Conservation (phyloP, 2,797 vertebrate genomes). For the Ctenosaura bakeri region DNA sequence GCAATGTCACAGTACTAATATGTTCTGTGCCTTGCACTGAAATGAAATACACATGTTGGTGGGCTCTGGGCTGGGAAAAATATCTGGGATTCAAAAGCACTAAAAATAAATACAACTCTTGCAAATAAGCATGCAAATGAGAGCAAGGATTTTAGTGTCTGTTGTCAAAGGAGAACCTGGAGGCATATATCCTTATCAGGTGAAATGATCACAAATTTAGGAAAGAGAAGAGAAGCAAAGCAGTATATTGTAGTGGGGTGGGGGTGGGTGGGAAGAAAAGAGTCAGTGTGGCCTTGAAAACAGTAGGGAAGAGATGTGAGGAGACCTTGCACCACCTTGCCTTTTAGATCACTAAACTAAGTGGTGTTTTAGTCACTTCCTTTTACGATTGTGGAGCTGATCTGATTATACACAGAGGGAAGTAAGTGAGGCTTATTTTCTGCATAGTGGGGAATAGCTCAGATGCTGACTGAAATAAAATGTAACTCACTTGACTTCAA, state of each 20-base stretch:
- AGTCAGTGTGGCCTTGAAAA: slow-evolving; percentile 16
- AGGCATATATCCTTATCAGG: background rate
- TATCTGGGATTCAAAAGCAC: background rate
- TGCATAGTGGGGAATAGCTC: background rate
- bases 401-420: slow-evolving; percentile 30
- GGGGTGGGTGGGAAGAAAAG: background rate
- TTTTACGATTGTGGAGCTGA: background rate
- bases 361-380: slow-evolving; percentile 11
- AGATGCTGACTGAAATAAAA: background rate
- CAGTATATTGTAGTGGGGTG: background rate
- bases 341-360: background rate
- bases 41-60: slow-evolving; percentile 2
- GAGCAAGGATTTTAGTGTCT: background rate
- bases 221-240: background rate
- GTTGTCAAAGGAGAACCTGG: background rate
- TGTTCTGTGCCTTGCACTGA: background rate
- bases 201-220: background rate
- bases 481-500: background rate
- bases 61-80: background rate
- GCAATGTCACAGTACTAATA: background rate
- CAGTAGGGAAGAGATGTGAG: background rate
- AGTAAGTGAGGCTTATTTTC: slow-evolving; percentile 22
- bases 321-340: background rate
- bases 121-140: background rate
- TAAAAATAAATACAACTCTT: background rate